Evolutionary conservation across 1,140 invertebrate genomes (phyloP), one percentile per base, ranked within the genome.

Genomic region (Heliconius nattereri): DNA sequence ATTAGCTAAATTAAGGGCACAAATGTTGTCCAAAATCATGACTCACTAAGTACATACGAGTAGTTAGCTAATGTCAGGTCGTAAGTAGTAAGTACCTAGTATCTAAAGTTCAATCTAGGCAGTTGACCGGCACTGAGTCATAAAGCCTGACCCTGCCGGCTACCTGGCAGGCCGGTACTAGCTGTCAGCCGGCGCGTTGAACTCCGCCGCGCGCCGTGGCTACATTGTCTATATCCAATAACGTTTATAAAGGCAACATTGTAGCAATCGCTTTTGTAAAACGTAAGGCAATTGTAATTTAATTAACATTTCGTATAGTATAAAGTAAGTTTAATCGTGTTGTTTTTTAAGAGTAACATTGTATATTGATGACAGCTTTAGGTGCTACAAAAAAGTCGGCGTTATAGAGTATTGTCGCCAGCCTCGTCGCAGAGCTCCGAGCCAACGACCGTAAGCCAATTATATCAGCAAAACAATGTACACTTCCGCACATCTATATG

Each of bases 371-470:
- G 19, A 6, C 49, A 20, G 19, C 49, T 20, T 52, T 19, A 73
- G 71, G 29, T 19, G 29, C n/a, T 54, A 20, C 29, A 60, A 78
- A 78, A 78, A 78, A 78, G 16, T 35, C 52, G 71, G 57, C 52
- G 70, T n/a, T 26, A n/a, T 54, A 60, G 72, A 13, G 23, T 5
- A 16, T n/a, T 66, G 57, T 66, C 8, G 23, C 26, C 20, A 32
- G 32, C 32, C 32, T 32, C 45, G 54, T 29, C 54, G 71, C 29
- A n/a, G 32, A 60, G 49, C 52, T 71, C 66, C 49, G 29, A 81
- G 40, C 75, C 75, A 77, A 81, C 75, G 57, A 78, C 76, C 76
- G 32, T 32, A 45, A 71, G 71, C 20, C 70, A 70, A 70, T 70
- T 70, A 76, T 60, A 70, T 49, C 75, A 49, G 45, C 75, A 49